Evolutionary conservation across 2,797 vertebrate species (phyloP).

Genomic region (Lithobates pipiens): DNA sequence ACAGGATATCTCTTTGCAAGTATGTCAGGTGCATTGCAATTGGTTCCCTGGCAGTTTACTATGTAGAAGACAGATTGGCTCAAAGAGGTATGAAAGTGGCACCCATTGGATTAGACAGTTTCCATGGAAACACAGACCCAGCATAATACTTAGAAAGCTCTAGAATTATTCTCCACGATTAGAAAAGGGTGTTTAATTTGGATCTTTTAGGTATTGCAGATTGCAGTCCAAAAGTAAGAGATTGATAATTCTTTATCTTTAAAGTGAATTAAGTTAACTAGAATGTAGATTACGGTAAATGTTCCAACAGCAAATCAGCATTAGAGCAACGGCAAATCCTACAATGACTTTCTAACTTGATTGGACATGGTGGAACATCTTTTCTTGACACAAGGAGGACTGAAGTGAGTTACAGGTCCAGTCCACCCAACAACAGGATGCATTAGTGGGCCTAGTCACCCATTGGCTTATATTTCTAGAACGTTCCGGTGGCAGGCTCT

Average conservation of each 20-base stretch:
- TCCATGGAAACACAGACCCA: slow-evolving; percentile 45
- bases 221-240: not conserved
- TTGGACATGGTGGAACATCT: not conserved
- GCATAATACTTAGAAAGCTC: slow-evolving; percentile 1
- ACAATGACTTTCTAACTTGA: not conserved
- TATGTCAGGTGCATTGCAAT: slow-evolving; percentile 1
- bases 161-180: slow-evolving; percentile 14
- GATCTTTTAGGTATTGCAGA: not conserved
- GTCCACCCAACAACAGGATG: not conserved
- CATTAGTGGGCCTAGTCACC: too few relatives aligned
- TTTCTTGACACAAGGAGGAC: not conserved
- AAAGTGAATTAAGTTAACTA: too few relatives aligned
- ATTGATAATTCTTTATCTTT: not conserved
- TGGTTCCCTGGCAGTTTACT: slow-evolving; percentile 4
- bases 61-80: slow-evolving; percentile 11
- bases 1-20: not conserved
- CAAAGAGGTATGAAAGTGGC: slow-evolving; percentile 17
- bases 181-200: not conserved
- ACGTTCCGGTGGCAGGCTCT: not conserved
- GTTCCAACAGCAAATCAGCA: not conserved
- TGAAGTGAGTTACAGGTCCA: not conserved
- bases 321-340: too few relatives aligned
- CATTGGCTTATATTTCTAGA: not conserved
- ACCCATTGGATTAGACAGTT: slow-evolving; percentile 43
- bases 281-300: not conserved